Conservation (phyloP, 2,797 vertebrate genomes). For the Rhincodon typus region DNA sequence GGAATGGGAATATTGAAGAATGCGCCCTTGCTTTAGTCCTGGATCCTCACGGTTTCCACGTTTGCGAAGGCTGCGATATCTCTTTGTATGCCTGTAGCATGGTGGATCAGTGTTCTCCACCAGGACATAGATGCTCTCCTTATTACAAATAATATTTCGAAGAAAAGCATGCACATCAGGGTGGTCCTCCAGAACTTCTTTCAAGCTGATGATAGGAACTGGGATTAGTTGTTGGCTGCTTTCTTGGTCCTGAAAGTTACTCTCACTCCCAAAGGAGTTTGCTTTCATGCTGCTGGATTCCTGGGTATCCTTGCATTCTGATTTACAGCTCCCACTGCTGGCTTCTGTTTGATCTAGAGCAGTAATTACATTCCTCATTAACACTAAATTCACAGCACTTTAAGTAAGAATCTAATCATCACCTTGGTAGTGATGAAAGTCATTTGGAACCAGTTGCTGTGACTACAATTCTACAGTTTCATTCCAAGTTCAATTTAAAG, state of each 20-base stretch:
- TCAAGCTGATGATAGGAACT: not conserved
- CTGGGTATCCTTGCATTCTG: not conserved
- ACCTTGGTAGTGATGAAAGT: not conserved
- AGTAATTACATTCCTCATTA: not conserved
- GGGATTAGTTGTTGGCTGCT: not conserved
- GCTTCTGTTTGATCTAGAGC: not conserved
- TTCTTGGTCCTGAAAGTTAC: not conserved
- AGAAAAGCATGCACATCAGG: not conserved
- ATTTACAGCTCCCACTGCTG: not conserved
- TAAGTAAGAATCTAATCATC: not conserved
- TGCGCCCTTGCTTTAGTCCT: not conserved
- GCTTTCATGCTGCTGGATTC: not conserved
- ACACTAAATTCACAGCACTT: not conserved
- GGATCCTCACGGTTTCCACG: not conserved
- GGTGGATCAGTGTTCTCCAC: not conserved
- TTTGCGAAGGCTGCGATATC: not conserved
- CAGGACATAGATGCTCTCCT: not conserved
- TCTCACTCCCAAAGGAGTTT: not conserved
- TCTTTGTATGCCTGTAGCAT: not conserved
- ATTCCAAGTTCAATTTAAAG: not conserved
- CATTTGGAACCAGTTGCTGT: not conserved
- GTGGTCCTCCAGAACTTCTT: not conserved
- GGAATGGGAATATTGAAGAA: slow-evolving; percentile 13
- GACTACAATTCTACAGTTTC: not conserved
- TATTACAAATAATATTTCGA: not conserved